Base-by-base conservation (phyloP, 2,888 invertebrate genomes). In the Notodonta dromedarius region DNA sequence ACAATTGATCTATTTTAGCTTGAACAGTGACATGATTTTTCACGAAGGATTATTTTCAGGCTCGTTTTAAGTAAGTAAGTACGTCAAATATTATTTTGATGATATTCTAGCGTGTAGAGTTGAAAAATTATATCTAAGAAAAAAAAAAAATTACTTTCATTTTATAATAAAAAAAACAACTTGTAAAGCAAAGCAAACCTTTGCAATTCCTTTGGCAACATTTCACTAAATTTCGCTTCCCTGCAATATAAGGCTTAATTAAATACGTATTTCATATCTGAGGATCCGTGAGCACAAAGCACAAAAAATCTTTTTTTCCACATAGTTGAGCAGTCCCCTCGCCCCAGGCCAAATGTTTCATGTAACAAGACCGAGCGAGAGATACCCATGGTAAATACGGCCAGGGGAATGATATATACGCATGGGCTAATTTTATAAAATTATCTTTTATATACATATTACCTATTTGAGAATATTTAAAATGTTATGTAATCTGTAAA, bases 191-290 rank as follows among this genome's bases (percentile, higher is more conserved):
- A 51, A 51, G 24, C 24, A 9, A 51, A 51, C 8, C 14, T 51
- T 51, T 16, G 51, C 16, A 51, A 24, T 51, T 51, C 51, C 24
- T 16, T 51, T 51, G 46, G 46, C 46, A 46, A 16, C 16, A 11
- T 51, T 51, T 51, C 51, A 35, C 44, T 50, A 40, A 35, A 51
- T 54, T 85, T 79, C 74, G 74, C 70, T 68, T 69, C 66, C 66
- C 65, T 60, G 67, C 74, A 77, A 78, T 83, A 82, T 79, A 76
- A 72, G 74, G 78, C 82, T 87, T 89, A 90, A 90, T 90, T 89
- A 88, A 90, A 89, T 88, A 80, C 84, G 80, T 85, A 86, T 90
- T 83, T 88, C 85, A 87, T 88, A 88, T 87, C 80, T 76, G 62
- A 71, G 79, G 71, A 75, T 73, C 69, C 68, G 73, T 44, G 59